phyloP scores from a whole-genome alignment of 2,113 vertebrate species.

The Seriola quinqueradiata region DNA sequence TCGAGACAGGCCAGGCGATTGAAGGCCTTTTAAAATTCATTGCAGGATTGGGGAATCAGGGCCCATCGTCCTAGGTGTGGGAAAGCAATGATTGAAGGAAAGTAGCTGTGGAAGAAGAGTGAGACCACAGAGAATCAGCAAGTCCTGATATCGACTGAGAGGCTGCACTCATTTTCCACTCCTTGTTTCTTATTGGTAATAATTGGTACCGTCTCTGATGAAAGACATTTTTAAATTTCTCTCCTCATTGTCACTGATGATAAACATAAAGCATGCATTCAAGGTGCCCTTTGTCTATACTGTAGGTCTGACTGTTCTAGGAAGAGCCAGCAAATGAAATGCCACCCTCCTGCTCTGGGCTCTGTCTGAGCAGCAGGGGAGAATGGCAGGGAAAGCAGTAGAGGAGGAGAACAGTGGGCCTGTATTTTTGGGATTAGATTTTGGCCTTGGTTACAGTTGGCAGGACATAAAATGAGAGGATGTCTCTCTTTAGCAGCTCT shows the following conservation, averaged over 20 bases:
- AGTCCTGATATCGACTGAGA: constrained; percentile 23
- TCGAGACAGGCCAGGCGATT: constrained; percentile 64
- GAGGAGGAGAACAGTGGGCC: constrained; percentile 43
- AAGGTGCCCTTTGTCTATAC: constrained; percentile 40
- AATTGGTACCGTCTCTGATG: constrained; percentile 6
- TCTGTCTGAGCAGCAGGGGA: constrained; percentile 35
- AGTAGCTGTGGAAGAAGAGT: constrained; percentile 26
- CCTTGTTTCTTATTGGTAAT: constrained; percentile 34
- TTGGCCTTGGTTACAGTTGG: constrained; percentile 46
- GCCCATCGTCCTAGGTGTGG: constrained; percentile 44
- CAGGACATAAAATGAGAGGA: constrained; percentile 49
- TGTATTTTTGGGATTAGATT: constrained; percentile 58
- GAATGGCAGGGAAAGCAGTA: not conserved
- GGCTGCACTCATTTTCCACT: constrained; percentile 37
- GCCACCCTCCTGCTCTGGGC: constrained; percentile 25
- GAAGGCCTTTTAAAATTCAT: constrained; percentile 76
- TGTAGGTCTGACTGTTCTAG: constrained; percentile 14
- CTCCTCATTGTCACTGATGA: constrained; percentile 31
- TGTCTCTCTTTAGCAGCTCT: constrained; percentile 28
- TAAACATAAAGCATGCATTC: constrained; percentile 33
- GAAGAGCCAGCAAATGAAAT: constrained; percentile 18
- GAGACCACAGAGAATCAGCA: constrained; percentile 44
- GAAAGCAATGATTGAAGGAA: constrained; percentile 58
- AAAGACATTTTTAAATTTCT: constrained; percentile 35
- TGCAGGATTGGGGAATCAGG: constrained; percentile 50